These are phyloP conservation scores for Lagopus leucura DNA, from an alignment of 2,113 vertebrate genomes.

Conservation along the genomic window DNA sequence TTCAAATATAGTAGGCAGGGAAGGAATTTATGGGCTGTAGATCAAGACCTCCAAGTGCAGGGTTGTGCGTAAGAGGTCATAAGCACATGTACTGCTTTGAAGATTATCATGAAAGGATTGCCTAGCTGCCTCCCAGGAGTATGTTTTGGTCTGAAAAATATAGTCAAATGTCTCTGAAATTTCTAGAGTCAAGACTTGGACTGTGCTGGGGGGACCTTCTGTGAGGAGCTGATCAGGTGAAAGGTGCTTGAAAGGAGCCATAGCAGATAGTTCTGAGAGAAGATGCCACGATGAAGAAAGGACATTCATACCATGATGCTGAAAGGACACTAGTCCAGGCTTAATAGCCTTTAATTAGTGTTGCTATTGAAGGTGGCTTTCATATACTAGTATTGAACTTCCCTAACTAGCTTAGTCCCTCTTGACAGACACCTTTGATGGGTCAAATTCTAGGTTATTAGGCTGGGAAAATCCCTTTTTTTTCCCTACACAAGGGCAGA, in stretches of 20 bases:
- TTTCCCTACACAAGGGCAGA: not conserved
- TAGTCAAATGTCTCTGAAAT: not conserved
- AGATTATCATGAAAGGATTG: not conserved
- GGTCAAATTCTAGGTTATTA: not conserved
- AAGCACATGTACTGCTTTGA: not conserved
- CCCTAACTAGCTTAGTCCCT: not conserved
- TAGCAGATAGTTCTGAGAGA: not conserved
- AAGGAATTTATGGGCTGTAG: not conserved
- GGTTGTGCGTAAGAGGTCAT: not conserved
- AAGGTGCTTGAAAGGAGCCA: not conserved
- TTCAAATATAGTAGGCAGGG: not conserved
- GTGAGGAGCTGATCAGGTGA: not conserved
- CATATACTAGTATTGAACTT: not conserved
- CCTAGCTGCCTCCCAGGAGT: not conserved
- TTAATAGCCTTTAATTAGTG: not conserved
- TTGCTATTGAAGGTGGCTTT: not conserved
- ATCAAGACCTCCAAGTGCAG: not conserved
- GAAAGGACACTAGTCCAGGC: not conserved
- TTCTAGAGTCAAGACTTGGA: fast-evolving
- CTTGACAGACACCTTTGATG: not conserved
- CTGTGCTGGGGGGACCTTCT: not conserved
- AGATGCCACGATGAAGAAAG: not conserved
- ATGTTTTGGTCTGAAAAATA: not conserved
- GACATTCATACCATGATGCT: not conserved
- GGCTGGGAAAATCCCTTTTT: not conserved